Base-by-base conservation (phyloP, 64 coral and sea anemone genomes). In the Platygyra sinensis region DNA sequence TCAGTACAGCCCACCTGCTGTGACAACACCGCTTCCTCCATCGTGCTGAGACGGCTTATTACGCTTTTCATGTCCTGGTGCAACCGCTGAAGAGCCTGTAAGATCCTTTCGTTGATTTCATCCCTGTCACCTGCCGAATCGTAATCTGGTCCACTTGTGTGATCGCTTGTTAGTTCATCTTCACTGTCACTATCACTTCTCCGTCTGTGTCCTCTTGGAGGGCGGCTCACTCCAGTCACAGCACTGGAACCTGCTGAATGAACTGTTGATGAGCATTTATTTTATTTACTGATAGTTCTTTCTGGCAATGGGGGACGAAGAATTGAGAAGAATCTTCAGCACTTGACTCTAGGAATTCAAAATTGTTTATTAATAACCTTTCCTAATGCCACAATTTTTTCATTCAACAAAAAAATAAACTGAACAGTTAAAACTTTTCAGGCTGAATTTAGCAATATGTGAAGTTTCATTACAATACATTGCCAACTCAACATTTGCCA, bases 181-280 rank as follows among this genome's bases (percentile, higher is more conserved):
- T 97, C 95, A 91, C 95, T 97, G 62, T 97, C 95, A 91, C 91
- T 97, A 42, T 97, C 95, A 91, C 92, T 93, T 5, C 72, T 62
- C 25, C 74, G 89, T 79, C 60, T 65, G 51, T 91, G 72, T 16
- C 87, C 62, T 27, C 16, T 82, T 19, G 61, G 73, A 80, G 83
- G 72, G 32, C 67, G 83, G n/a, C 77, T 78, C 52, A 71, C 61
- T 39, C 74, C 63, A 80, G 60, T 78, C 29, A 60, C 77, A 59
- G 15, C 31, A 59, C 55, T 84, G 57, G 61, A 57, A 20, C 55
- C 65, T 89, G 52, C 29, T n/a, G 18, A 5, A 78, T 57, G 54
- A 57, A 57, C 54, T 15, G 10, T 15, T 57, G 15, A 57, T 57
- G 15, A 57, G 54, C 54, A 57, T 57, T 57, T 15, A 14, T 57